A percentile compares a stretch with the other conserved stretches of the same genome.
Conservation (phyloP, 2,113 vertebrate species). For the Dolichallabes microphthalmus region DNA sequence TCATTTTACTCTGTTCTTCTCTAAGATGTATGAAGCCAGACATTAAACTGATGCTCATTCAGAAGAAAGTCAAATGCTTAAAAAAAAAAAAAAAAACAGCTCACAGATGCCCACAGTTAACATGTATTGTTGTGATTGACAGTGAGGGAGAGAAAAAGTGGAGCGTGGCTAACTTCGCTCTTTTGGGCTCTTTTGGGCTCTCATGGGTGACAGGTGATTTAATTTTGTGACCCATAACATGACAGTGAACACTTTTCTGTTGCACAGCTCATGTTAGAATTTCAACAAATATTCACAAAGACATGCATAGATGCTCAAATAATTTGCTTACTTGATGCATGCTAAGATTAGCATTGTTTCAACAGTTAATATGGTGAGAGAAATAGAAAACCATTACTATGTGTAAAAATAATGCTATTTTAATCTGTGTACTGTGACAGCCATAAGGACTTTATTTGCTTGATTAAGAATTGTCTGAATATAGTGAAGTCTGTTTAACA, state of each 20-base stretch:
- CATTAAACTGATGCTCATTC: not conserved
- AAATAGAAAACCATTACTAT: no score
- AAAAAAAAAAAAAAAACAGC: no score
- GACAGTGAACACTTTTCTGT: not conserved
- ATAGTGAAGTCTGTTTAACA: not conserved
- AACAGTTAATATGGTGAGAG: not conserved
- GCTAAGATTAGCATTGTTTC: not conserved
- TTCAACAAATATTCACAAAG: not conserved
- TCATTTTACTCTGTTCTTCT: not conserved
- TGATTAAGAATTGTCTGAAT: not conserved
- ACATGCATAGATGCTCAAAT: not conserved
- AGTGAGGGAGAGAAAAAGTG: not conserved
- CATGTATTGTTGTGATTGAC: not conserved
- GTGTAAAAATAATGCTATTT: not conserved
- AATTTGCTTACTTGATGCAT: not conserved
- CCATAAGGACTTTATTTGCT: not conserved
- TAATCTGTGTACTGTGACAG: not conserved
- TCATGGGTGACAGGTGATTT: not conserved
- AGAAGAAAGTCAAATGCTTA: not conserved
- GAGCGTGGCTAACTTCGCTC: not conserved
- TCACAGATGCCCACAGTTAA: not conserved
- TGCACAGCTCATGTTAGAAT: not conserved
- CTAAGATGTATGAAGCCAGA: not conserved
- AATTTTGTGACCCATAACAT: not conserved
- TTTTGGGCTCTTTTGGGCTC: not conserved